Evolutionary conservation across 2,888 invertebrate species (phyloP).

Genomic region (Chouioia cunea): DNA sequence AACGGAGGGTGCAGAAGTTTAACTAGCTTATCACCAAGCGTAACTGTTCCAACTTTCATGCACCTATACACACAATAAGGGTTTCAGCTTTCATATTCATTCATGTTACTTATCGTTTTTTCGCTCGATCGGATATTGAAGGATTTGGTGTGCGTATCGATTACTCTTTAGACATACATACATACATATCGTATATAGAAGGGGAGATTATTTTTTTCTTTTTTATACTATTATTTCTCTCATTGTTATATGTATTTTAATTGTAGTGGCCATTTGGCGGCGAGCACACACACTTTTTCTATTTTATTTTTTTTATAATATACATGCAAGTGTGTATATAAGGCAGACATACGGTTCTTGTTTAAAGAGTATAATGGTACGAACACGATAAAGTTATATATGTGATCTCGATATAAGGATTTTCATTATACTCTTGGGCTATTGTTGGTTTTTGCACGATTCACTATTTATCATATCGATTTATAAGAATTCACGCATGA

Average conservation of each 20-base stretch:
- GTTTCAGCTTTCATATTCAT: too few relatives aligned
- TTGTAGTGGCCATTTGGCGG: slow-evolving; percentile 38
- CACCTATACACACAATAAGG: too few relatives aligned
- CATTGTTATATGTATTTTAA: slow-evolving; percentile 33
- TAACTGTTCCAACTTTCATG: too few relatives aligned
- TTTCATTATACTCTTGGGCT: neutral
- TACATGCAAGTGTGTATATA: neutral
- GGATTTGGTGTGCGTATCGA: slow-evolving; percentile 33
- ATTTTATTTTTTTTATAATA: neutral
- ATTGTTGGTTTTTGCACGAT: slow-evolving; percentile 18
- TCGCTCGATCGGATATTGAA: slow-evolving; percentile 36
- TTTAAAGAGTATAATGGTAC: slow-evolving; percentile 19
- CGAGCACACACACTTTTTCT: slow-evolving; percentile 15
- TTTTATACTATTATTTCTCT: neutral
- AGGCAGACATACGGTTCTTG: slow-evolving; percentile 32
- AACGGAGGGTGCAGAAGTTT: too few relatives aligned
- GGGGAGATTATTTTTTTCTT: neutral
- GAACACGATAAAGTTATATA: too few relatives aligned
- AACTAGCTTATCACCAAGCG: too few relatives aligned
- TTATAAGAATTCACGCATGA: neutral
- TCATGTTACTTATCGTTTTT: slow-evolving; percentile 1
- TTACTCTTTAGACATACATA: slow-evolving; percentile 14
- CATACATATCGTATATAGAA: neutral
- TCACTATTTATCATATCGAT: slow-evolving; percentile 16
- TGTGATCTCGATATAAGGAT: too few relatives aligned